phyloP scores from a whole-genome alignment of 2,888 invertebrate species.

The Oithona nana region DNA sequence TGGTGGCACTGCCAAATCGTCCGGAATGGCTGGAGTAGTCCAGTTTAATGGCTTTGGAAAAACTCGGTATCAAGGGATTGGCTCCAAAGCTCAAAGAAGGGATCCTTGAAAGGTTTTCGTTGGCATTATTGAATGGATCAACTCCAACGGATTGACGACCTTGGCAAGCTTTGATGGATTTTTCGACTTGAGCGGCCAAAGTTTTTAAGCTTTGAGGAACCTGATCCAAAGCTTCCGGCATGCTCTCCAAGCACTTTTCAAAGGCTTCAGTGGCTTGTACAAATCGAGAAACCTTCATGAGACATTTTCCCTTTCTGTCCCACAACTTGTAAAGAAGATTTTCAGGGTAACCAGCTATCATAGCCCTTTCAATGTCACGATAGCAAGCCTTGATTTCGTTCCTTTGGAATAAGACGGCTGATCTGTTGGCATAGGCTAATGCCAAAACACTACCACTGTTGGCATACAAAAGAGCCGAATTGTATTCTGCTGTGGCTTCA shows the following conservation, averaged over 20 bases:
- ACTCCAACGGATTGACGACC: background rate
- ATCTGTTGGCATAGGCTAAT: background rate
- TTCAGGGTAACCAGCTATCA: background rate
- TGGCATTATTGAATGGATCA: background rate
- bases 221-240: background rate
- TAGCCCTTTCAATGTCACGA: background rate
- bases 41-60: background rate
- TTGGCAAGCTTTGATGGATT: background rate
- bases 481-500: background rate
- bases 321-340: background rate
- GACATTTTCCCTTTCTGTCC: background rate
- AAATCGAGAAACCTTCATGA: background rate
- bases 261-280: background rate
- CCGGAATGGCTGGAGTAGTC: background rate
- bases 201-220: background rate
- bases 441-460: background rate
- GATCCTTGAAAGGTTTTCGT: background rate
- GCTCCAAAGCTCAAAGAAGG: background rate
- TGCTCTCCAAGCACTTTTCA: background rate
- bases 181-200: background rate
- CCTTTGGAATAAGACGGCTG: background rate
- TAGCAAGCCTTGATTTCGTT: background rate
- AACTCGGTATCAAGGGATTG: background rate
- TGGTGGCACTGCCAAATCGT: background rate
- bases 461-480: background rate